Percentiles rank a stretch among this genome's conserved stretches.
Conservation (phyloP, 2,797 vertebrate genomes). For the Chloroceryle amazona region DNA sequence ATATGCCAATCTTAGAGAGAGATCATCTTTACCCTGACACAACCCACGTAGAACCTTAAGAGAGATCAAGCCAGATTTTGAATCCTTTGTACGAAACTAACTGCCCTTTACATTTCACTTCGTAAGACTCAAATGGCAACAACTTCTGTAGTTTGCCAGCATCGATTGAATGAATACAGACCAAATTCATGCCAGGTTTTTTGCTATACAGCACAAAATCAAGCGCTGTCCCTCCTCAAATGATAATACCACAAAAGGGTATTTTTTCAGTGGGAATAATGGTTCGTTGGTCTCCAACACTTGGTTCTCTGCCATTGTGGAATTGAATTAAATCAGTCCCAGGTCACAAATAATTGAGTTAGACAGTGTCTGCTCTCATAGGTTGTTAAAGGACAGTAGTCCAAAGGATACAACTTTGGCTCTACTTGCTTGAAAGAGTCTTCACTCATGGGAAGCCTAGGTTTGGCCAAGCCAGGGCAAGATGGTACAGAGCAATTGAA, state of each 20-base stretch:
- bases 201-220: slow-evolving; percentile 33
- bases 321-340: slow-evolving; percentile 67
- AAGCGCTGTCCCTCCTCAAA: neutral
- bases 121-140: neutral
- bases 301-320: slow-evolving; percentile 66
- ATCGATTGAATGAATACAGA: slow-evolving; percentile 29
- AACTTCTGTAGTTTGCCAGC: neutral
- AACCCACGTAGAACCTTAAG: neutral
- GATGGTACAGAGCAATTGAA: neutral
- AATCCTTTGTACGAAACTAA: neutral
- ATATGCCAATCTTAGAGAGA: neutral
- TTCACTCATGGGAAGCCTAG: neutral
- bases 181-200: slow-evolving; percentile 13
- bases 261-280: slow-evolving; percentile 62
- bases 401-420: slow-evolving; percentile 27
- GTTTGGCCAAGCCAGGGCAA: neutral
- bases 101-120: slow-evolving; percentile 26
- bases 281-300: slow-evolving; percentile 34
- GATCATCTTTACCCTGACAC: neutral
- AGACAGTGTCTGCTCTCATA: slow-evolving; percentile 30
- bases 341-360: slow-evolving; percentile 74
- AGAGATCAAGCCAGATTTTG: neutral
- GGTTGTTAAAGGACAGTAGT: slow-evolving; percentile 52
- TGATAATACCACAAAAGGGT: slow-evolving; percentile 32
- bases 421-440: neutral